These are phyloP conservation scores for Arnoldichthys spilopterus DNA, from an alignment of 2,797 vertebrate species.

Conservation along the genomic window DNA sequence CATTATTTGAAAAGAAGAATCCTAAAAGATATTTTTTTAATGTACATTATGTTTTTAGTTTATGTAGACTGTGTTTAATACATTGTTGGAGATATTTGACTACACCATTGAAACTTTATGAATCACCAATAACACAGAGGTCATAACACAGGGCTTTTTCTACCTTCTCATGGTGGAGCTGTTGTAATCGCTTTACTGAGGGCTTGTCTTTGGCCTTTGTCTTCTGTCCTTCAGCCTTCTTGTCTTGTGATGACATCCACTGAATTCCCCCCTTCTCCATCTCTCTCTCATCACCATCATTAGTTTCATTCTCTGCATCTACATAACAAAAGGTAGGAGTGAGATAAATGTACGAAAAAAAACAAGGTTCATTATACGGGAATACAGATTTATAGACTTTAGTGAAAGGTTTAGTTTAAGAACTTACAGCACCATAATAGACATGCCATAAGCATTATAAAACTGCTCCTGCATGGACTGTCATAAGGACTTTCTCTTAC, in stretches of 20 bases:
- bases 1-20: neutral
- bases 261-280: conserved; percentile 72
- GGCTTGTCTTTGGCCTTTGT: conserved; percentile 74
- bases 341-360: neutral
- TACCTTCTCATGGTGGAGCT: conserved; percentile 90
- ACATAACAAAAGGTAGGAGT: neutral
- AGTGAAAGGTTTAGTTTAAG: neutral
- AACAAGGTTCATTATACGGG: too few species aligned
- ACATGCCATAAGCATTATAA: neutral
- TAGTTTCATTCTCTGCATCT: conserved; percentile 35
- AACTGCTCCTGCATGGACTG: neutral
- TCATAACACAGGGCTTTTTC: neutral
- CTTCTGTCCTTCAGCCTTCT: conserved; percentile 71
- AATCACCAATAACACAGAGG: neutral
- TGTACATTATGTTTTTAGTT: too few species aligned
- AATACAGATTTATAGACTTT: neutral
- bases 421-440: neutral
- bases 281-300: conserved; percentile 34
- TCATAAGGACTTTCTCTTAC: neutral
- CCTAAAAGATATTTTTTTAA: too few species aligned
- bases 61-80: neutral
- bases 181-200: conserved; percentile 83
- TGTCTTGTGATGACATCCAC: conserved; percentile 86
- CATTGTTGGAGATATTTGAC: neutral
- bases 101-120: neutral